Evolutionary conservation across 2,888 invertebrate genomes (phyloP).

Genomic region (Meiosimyza decipiens): DNA sequence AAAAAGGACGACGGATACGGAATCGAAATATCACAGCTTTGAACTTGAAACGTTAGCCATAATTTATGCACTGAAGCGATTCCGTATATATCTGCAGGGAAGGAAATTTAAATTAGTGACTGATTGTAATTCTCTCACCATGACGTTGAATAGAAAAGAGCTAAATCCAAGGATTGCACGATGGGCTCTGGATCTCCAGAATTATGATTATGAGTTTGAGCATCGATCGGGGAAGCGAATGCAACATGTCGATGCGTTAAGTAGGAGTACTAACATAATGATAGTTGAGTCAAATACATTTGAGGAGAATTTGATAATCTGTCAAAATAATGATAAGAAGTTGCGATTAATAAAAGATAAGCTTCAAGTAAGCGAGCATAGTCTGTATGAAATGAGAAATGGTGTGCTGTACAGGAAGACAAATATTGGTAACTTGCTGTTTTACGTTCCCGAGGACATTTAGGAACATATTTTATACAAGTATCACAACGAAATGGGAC

Average conservation of each 20-base stretch:
- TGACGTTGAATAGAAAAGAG: slow-evolving; percentile 10
- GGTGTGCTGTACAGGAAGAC: slow-evolving; percentile 37
- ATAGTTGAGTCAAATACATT: slow-evolving; percentile 34
- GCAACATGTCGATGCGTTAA: slow-evolving; percentile 37
- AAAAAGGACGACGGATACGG: no score
- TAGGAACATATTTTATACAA: slow-evolving; percentile 37
- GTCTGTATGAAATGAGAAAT: slow-evolving; percentile 38
- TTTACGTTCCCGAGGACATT: slow-evolving; percentile 36
- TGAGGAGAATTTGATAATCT: slow-evolving; percentile 39
- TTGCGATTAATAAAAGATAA: slow-evolving; percentile 1
- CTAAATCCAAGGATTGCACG: neutral
- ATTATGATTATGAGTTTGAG: neutral
- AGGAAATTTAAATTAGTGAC: neutral
- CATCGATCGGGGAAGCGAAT: slow-evolving; percentile 24
- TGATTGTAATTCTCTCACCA: slow-evolving; percentile 29
- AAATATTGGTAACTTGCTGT: slow-evolving; percentile 26
- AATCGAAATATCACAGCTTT: no score
- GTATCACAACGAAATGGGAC: no score
- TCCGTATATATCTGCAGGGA: neutral
- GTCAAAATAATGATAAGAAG: slow-evolving; percentile 32
- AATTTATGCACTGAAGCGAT: no score
- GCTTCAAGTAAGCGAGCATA: slow-evolving; percentile 23
- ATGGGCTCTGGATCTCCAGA: slow-evolving; percentile 23
- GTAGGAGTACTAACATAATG: slow-evolving; percentile 24
- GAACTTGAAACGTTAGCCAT: slow-evolving; percentile 12